Evolutionary conservation across 1,140 invertebrate genomes (phyloP).

Genomic region (Drosophila parvula): DNA sequence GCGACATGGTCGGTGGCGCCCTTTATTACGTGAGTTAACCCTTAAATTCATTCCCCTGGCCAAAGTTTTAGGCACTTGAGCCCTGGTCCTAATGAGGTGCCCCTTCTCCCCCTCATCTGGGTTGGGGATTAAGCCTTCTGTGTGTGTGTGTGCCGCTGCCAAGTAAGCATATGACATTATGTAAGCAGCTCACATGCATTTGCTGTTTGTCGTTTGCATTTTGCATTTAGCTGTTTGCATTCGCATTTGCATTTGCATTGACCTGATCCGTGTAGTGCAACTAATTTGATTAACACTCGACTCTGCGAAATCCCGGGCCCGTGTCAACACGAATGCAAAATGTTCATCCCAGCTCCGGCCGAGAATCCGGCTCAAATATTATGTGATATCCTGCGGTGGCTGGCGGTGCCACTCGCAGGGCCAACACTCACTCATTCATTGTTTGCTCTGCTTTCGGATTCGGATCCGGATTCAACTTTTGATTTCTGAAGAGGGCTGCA

Average conservation of each 20-base stretch:
- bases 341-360: constrained; percentile 48
- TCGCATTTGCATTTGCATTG: constrained; percentile 43
- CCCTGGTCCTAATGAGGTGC: constrained; percentile 33
- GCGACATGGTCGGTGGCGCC: constrained; percentile 18
- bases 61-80: constrained; percentile 30
- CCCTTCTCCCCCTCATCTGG: background rate
- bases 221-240: constrained; percentile 9
- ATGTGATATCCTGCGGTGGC: constrained; percentile 73
- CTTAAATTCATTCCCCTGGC: constrained; percentile 9
- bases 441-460: constrained; percentile 67
- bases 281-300: constrained; percentile 69
- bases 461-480: constrained; percentile 60
- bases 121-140: background rate
- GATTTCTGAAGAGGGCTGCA: constrained; percentile 63
- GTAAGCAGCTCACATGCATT: constrained; percentile 64
- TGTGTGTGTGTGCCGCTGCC: background rate
- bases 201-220: constrained; percentile 52
- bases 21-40: constrained; percentile 14
- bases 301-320: constrained; percentile 14
- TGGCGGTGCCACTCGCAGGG: constrained; percentile 40
- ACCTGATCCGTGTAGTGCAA: constrained; percentile 57
- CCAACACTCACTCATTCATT: constrained; percentile 56
- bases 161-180: constrained; percentile 22
- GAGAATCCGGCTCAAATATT: constrained; percentile 71
- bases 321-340: constrained; percentile 60